Percentiles rank a stretch among this genome's conserved stretches.
Conservation (phyloP, 1,140 invertebrate species). For the Calephelis virginiensis region DNA sequence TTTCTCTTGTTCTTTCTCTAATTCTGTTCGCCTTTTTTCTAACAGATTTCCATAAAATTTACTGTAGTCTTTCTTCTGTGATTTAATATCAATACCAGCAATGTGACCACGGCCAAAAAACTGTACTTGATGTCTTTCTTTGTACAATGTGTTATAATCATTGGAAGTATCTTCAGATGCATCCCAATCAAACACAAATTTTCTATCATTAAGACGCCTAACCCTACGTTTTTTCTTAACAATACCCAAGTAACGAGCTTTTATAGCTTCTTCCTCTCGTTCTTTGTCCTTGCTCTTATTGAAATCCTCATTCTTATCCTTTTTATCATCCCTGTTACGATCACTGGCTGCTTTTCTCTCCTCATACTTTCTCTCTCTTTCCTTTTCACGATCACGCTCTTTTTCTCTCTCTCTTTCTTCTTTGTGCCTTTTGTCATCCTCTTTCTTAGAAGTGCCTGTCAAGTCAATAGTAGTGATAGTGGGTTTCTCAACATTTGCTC, state of each 20-base stretch:
- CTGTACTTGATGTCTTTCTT: slow-evolving; percentile 96
- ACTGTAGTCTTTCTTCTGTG: slow-evolving; percentile 97
- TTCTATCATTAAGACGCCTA: slow-evolving; percentile 96
- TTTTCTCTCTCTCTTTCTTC: slow-evolving; percentile 62
- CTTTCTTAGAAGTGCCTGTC: slow-evolving; percentile 60
- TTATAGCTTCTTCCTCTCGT: slow-evolving; percentile 94
- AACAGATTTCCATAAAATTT: slow-evolving; percentile 98
- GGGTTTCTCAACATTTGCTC: slow-evolving; percentile 66
- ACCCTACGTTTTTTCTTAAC: slow-evolving; percentile 96
- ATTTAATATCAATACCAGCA: slow-evolving; percentile 98
- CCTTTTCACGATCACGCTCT: slow-evolving; percentile 53
- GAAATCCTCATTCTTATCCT: slow-evolving; percentile 71
- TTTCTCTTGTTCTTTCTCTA: slow-evolving; percentile 98
- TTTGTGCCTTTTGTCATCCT: slow-evolving; percentile 64
- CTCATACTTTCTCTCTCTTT: slow-evolving; percentile 67
- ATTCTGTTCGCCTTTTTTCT: slow-evolving; percentile 96
- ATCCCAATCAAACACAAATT: slow-evolving; percentile 99
- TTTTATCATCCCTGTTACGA: slow-evolving; percentile 61
- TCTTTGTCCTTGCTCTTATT: slow-evolving; percentile 92
- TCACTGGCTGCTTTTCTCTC: slow-evolving; percentile 52
- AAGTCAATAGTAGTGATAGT: slow-evolving; percentile 69
- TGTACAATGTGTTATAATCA: slow-evolving; percentile 98
- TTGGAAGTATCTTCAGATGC: slow-evolving; percentile 98
- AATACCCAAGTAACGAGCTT: slow-evolving; percentile 96
- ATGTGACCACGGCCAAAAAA: slow-evolving; percentile 99